Evolutionary conservation across 2,113 vertebrate genomes (phyloP), one percentile per base, ranked within the genome.

Genomic region (Chamaetylas fuelleborni): DNA sequence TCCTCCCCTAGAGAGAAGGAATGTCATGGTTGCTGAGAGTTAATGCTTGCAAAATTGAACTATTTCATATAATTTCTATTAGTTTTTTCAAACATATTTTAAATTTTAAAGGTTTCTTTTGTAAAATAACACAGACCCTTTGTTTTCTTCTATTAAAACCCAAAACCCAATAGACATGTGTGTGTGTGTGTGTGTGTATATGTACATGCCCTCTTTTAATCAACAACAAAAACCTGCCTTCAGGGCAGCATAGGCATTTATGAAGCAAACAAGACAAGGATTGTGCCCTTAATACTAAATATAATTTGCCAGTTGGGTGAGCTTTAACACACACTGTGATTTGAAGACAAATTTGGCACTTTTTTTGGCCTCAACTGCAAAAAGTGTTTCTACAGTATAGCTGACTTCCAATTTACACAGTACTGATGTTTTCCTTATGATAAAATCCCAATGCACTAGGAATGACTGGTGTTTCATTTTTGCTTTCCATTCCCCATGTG

Each of bases 161-260:
- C 8, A 14, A 80, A 23, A 71, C 5, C 8, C 33, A n/a, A 14
- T 45, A n/a, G 7, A 5, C 8, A 1, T 34, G 2, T 51, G 5
- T 16, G 50, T 56, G 12, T 64, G 14, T 23, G 2, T 51, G 36
- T 33, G 9, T 43, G 5, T 22, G 38, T 33, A 3, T 24, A 15
- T 20, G 28, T 4, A 29, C 0, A 0, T 50, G 11, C 5, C 3
- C 11, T 86, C 20, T 76, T 82, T 34, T 51, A 51, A 50, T 42
- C 33, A 66, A n/a, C 19, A 66, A 23, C 38, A 67, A 31, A 90
- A 72, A 6, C 10, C 29, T 91, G 16, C 16, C 12, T 34, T 60
- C 20, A 28, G 45, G 18, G 25, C 19, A 60, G 33, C 0, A 5
- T 9, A 62, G 25, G 8, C 36, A 38, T 82, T 88, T 88, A 47